A percentile compares a stretch with the other conserved stretches of the same genome.
phyloP scores from a whole-genome alignment of 2,113 vertebrate species.

The Rhinolophus ferrumequinum region DNA sequence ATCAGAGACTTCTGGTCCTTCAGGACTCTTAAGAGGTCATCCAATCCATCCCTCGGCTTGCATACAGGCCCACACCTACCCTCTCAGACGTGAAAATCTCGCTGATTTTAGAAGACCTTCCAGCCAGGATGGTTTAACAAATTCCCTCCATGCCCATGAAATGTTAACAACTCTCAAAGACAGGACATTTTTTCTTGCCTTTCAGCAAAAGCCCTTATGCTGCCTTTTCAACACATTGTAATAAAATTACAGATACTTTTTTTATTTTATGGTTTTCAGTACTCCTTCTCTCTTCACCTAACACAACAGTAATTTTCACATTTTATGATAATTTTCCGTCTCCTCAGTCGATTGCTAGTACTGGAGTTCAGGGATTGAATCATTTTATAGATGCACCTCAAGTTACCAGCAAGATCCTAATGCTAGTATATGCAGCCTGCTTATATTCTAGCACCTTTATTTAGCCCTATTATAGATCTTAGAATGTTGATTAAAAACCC shows the following conservation, averaged over 20 bases:
- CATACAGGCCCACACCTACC: not conserved
- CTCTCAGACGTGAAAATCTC: not conserved
- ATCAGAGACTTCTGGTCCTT: conserved; percentile 16
- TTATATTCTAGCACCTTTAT: not conserved
- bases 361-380: not conserved
- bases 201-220: not conserved
- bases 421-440: not conserved
- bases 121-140: not conserved
- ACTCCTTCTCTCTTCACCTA: not conserved
- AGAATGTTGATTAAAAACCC: not conserved
- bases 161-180: not conserved
- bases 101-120: not conserved
- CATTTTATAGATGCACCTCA: not conserved
- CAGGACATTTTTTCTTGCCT: not conserved
- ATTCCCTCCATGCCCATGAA: not conserved
- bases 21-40: conserved; percentile 1
- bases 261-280: not conserved
- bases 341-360: not conserved
- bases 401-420: not conserved
- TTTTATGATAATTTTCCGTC: conserved; percentile 15
- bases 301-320: not conserved
- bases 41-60: not conserved
- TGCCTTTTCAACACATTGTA: not conserved
- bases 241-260: conserved; percentile 29
- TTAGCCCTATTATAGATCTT: not conserved